Base-by-base conservation (phyloP, 2,797 vertebrate genomes). In the Cirrhinus mrigala region DNA sequence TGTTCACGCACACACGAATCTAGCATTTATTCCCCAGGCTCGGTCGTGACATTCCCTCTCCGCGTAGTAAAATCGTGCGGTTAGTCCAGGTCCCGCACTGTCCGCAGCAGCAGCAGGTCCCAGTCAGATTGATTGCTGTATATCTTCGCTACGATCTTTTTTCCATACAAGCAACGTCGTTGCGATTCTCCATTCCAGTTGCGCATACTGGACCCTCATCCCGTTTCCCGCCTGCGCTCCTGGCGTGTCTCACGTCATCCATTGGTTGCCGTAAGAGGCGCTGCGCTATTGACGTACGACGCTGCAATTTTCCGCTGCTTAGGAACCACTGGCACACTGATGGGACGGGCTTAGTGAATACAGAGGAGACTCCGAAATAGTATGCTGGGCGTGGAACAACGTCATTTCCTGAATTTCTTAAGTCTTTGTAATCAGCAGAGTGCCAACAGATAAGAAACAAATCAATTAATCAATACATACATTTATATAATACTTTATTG, bases 281-380 rank as follows among this genome's bases (percentile, higher is more conserved):
- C 66, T 89, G 68, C 85, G 90, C 64, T 52, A 69, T 90, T 92
- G 89, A 90, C 93, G 93, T 89, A 91, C 89, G 91, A 90, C 90
- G 91, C 82, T 88, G 87, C 84, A 76, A 56, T 73, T 86, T 68
- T 58, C 71, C 83, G 84, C 69, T 88, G 52, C 87, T 85, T 66
- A 84, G 84, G 83, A 83, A 89, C 87, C 82, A 69, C 3, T 68
- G 86, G 82, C 88, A 89, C 92, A 78, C 87, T 89, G 89, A 87
- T 87, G 90, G 90, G 90, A 91, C 92, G 87, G 87, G 89, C 91
- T 91, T 93, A 64, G 90, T 89, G 93, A 92, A 93, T 88, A 88
- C 79, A 88, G 86, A 88, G 86, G 90, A 92, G 86, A 89, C 79
- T 82, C 87, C 85, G 79, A 92, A 87, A 83, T 46, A 70, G 74